Evolutionary conservation across 1,140 invertebrate species (phyloP).

Genomic region (Drosophila aff.): DNA sequence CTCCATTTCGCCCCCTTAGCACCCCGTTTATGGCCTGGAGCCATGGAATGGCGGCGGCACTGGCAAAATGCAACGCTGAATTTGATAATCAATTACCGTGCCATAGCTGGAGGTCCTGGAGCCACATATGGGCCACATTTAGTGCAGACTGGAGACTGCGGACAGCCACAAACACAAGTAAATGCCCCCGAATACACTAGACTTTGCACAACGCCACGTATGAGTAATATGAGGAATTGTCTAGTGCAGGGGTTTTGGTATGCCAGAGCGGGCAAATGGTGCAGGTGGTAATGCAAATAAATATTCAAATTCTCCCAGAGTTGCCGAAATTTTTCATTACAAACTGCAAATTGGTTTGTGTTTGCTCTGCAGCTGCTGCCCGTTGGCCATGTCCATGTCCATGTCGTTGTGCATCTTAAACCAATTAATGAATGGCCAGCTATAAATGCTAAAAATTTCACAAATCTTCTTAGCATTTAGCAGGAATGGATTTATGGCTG

Average conservation of each 20-base stretch:
- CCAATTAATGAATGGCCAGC: constrained; percentile 52
- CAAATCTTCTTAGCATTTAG: constrained; percentile 36
- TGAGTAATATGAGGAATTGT: constrained; percentile 51
- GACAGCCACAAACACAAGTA: constrained; percentile 55
- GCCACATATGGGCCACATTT: constrained; percentile 67
- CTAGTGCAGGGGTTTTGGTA: constrained; percentile 1
- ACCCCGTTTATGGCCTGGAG: constrained; percentile 25
- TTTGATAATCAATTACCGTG: constrained; percentile 81
- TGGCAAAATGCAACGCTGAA: constrained; percentile 72
- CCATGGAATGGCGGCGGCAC: constrained; percentile 33
- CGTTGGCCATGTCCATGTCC: constrained; percentile 28
- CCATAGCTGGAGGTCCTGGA: constrained; percentile 24
- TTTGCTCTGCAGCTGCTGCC: constrained; percentile 59
- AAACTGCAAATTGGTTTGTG: constrained; percentile 74
- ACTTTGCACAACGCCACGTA: constrained; percentile 33
- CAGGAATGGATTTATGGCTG: constrained; percentile 28
- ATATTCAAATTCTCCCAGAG: constrained; percentile 59
- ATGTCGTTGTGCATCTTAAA: constrained; percentile 26
- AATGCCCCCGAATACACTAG: constrained; percentile 39
- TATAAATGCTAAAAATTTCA: constrained; percentile 40
- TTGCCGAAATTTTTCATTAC: constrained; percentile 76
- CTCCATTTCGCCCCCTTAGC: constrained; percentile 6
- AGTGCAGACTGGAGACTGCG: constrained; percentile 51
- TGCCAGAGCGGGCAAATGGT: constrained; percentile 1
- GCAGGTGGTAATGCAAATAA: constrained; percentile 65